Evolutionary conservation across 2,888 invertebrate species (phyloP).

Genomic region (Tetrapedia diversipes): DNA sequence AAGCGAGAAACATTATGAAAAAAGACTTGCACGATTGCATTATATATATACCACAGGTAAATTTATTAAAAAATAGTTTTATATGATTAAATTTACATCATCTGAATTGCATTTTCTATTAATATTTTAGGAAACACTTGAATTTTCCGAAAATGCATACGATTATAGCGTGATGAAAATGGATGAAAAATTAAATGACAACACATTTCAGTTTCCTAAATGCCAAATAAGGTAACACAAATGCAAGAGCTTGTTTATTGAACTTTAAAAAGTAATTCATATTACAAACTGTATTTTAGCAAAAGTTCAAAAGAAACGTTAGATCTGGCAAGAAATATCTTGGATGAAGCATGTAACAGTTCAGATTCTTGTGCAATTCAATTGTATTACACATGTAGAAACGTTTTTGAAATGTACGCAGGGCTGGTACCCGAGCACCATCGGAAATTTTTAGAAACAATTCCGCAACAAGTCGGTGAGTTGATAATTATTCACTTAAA

Average conservation of each 20-base stretch:
- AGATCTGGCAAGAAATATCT: conserved; percentile 86
- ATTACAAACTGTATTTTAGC: conserved; percentile 78
- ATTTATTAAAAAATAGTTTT: neutral
- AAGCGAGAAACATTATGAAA: conserved; percentile 89
- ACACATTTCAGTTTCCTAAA: conserved; percentile 83
- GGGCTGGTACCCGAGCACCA: conserved; percentile 92
- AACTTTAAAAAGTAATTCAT: conserved; percentile 7
- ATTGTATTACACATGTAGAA: conserved; percentile 88
- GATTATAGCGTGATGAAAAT: conserved; percentile 62
- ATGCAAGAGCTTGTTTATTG: neutral
- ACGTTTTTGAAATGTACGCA: conserved; percentile 90
- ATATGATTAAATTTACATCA: neutral
- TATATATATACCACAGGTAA: conserved; percentile 80
- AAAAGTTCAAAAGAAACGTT: conserved; percentile 87
- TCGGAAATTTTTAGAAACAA: conserved; percentile 90
- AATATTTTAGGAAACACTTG: conserved; percentile 58
- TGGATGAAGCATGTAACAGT: conserved; percentile 87
- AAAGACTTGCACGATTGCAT: conserved; percentile 91
- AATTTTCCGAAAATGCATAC: conserved; percentile 60
- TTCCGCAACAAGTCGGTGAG: conserved; percentile 94
- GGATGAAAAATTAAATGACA: conserved; percentile 74
- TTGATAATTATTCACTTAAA: neutral
- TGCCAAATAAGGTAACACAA: conserved; percentile 84
- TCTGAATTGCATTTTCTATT: neutral
- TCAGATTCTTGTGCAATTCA: conserved; percentile 86